Conservation (phyloP, 2,797 vertebrate species). For the Chiroxiphia lanceolata region DNA sequence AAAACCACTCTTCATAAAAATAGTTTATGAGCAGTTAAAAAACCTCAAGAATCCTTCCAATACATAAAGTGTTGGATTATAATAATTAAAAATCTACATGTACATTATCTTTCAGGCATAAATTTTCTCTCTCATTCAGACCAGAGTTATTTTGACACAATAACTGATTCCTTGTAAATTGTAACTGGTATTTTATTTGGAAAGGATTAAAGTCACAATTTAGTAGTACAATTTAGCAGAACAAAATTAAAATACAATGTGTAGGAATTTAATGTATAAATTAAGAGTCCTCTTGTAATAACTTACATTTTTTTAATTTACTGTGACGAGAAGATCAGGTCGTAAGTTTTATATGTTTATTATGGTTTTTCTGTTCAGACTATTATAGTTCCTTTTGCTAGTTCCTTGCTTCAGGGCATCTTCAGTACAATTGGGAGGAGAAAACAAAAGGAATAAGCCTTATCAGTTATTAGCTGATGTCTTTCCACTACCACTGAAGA, state of each 20-base stretch:
- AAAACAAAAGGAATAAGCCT: slow-evolving; percentile 75
- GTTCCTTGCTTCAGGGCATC: slow-evolving; percentile 37
- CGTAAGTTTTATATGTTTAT: slow-evolving; percentile 5
- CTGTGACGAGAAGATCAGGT: not conserved
- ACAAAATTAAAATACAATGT: not conserved
- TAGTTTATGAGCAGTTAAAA: not conserved
- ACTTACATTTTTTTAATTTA: not conserved
- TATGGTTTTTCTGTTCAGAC: slow-evolving; percentile 33
- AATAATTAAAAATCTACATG: not conserved
- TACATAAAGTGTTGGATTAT: not conserved
- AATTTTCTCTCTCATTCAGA: not conserved
- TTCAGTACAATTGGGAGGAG: slow-evolving; percentile 26
- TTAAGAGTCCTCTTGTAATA: not conserved
- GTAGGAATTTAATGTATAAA: not conserved
- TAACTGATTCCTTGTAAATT: not conserved
- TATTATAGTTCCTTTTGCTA: not conserved
- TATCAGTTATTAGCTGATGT: slow-evolving; percentile 73
- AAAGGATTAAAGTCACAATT: not conserved
- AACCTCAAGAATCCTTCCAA: not conserved
- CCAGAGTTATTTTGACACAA: not conserved
- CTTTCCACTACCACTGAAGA: slow-evolving; percentile 68
- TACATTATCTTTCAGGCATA: not conserved
- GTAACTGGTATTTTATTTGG: not conserved
- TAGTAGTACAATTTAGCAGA: not conserved
- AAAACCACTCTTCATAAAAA: not conserved